Evolutionary conservation across 2,888 invertebrate genomes (phyloP), one percentile per base, ranked within the genome.

Genomic region (Reticulitermes lucifugus): DNA sequence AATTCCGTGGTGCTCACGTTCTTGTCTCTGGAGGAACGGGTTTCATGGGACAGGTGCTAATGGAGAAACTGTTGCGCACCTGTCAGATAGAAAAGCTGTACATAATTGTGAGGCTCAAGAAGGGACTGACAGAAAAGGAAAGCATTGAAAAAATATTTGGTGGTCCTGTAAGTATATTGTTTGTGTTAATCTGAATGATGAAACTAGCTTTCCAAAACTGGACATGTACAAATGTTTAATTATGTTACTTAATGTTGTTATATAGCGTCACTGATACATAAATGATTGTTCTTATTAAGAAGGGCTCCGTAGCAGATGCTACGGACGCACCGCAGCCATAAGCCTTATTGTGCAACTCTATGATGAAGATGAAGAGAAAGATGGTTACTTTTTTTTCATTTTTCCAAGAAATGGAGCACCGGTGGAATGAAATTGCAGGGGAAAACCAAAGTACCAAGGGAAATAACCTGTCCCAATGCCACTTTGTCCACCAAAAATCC

Each of bases 41-140:
- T 2, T 97, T 97, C 89, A 94, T 97, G 93, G 97, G 97, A 55
- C 97, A 97, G 93, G 96, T 96, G 86, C 92, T 97, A 85, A 95
- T 97, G 46, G 97, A 97, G 91, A 97, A 97, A 91, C 91, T 97
- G 87, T 91, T 97, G 85, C 92, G 96, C 88, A 95, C 96, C 89
- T 96, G 96, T 92, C 95, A 95, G 88, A 94, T 97, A 89, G 94
- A 94, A 90, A 94, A 93, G 89, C 94, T 97, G 89, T 97, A 96
- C 91, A 91, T 96, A 87, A 91, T 97, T 88, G 94, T 97, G 92
- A 92, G 96, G 90, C 95, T 95, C 85, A 95, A 96, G 90, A 91
- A 94, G 83, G 95, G 96, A 18, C 2, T 35, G 35, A 73, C 43
- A 21, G 73, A 73, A 41, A 29, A 73, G 21, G 73, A 73, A 73